These are phyloP conservation scores for Phalangium opilio DNA, from an alignment of 2,888 invertebrate species.

Conservation along the genomic window DNA sequence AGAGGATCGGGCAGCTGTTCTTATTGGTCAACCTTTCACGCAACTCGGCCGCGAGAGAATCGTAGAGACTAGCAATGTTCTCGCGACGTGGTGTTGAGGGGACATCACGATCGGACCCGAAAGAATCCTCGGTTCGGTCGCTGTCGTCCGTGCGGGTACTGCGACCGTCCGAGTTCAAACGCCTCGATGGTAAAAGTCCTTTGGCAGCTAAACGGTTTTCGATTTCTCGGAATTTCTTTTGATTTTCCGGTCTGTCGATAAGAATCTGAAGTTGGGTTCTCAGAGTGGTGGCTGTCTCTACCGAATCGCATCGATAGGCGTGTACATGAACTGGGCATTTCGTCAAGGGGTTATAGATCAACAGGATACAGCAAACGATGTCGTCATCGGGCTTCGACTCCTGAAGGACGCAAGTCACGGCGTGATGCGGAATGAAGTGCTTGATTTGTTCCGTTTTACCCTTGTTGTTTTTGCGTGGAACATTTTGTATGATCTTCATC, in stretches of 20 bases:
- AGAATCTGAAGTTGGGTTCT: conserved; percentile 68
- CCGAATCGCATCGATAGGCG: conserved; percentile 74
- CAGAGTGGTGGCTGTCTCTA: conserved; percentile 76
- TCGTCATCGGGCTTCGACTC: conserved; percentile 52
- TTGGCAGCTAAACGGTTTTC: conserved; percentile 42
- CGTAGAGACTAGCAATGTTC: conserved; percentile 59
- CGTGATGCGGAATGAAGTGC: conserved; percentile 85
- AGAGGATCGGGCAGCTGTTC: conserved; percentile 47
- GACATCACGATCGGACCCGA: not conserved
- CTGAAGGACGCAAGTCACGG: conserved; percentile 77
- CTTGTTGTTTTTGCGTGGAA: conserved; percentile 29
- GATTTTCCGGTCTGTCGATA: conserved; percentile 63
- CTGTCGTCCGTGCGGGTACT: conserved; percentile 18
- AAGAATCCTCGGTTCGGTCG: conserved; percentile 6
- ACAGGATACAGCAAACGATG: conserved; percentile 78
- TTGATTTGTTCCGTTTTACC: conserved; percentile 43
- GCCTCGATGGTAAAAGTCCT: conserved; percentile 26
- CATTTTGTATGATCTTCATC: conserved; percentile 77
- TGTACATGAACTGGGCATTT: conserved; percentile 90
- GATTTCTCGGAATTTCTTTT: conserved; percentile 66
- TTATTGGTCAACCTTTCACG: conserved; percentile 50
- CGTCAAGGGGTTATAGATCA: conserved; percentile 85
- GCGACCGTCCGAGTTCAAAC: conserved; percentile 19
- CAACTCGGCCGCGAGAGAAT: conserved; percentile 79
- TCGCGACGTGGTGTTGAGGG: conserved; percentile 9